Evolutionary conservation across 1,140 invertebrate genomes (phyloP).

Genomic region (Adoxophyes honmai): DNA sequence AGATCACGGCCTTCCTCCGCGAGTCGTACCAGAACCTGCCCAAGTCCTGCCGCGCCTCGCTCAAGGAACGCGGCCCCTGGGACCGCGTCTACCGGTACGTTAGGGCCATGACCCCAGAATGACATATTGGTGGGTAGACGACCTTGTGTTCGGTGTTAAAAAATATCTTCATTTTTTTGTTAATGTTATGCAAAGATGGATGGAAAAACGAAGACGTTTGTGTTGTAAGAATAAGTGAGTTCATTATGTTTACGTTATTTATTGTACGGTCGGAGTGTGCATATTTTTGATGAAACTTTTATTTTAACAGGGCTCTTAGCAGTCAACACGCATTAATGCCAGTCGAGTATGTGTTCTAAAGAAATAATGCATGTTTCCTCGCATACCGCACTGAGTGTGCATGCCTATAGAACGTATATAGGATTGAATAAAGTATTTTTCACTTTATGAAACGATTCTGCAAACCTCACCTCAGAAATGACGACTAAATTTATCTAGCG

Average conservation of each 20-base stretch:
- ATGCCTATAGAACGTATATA: constrained; percentile 54
- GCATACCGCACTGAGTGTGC: constrained; percentile 62
- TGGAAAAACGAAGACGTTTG: constrained; percentile 71
- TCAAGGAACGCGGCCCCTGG: constrained; percentile 87
- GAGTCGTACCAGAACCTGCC: constrained; percentile 94
- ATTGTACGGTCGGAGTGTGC: constrained; percentile 56
- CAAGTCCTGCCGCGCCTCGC: constrained; percentile 82
- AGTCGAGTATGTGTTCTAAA: constrained; percentile 74
- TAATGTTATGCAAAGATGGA: constrained; percentile 74
- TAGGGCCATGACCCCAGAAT: constrained; percentile 22
- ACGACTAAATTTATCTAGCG: constrained; percentile 4
- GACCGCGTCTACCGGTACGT: constrained; percentile 84
- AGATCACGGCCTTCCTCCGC: constrained; percentile 97
- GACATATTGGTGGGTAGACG: constrained; percentile 56
- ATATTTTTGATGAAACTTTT: constrained; percentile 68
- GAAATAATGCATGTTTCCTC: constrained; percentile 70
- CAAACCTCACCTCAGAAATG: constrained; percentile 10
- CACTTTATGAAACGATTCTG: constrained; percentile 7
- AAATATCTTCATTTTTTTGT: constrained; percentile 65
- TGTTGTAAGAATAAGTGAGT: constrained; percentile 76
- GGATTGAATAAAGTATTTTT: constrained; percentile 29
- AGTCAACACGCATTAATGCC: constrained; percentile 77
- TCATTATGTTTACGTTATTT: constrained; percentile 64
- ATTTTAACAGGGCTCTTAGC: constrained; percentile 76
- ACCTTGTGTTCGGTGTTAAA: constrained; percentile 51